Conservation (phyloP, 2,113 vertebrate species). For the Anarrhichthys ocellatus region DNA sequence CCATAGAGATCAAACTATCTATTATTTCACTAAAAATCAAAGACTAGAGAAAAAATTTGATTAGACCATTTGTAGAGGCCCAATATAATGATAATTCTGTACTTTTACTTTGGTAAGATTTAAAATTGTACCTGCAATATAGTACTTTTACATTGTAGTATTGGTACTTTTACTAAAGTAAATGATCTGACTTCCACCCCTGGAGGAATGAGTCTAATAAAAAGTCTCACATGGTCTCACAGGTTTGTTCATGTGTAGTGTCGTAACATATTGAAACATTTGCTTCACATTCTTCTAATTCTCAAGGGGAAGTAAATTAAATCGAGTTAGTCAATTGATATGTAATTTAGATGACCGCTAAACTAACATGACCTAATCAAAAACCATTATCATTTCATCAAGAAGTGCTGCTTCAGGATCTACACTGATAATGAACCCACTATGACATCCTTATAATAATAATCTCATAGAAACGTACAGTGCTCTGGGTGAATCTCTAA, state of each 20-base stretch:
- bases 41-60: neutral
- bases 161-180: neutral
- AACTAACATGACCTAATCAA: neutral
- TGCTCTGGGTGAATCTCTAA: neutral
- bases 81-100: neutral
- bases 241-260: neutral
- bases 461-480: neutral
- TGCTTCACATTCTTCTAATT: constrained; percentile 18
- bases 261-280: neutral
- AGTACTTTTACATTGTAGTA: neutral
- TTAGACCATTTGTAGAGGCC: neutral
- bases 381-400: neutral
- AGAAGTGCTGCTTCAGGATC: neutral
- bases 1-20: neutral
- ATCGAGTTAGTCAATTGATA: no score
- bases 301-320: neutral
- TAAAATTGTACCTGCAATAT: neutral
- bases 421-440: neutral
- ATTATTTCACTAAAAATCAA: neutral
- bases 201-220: neutral
- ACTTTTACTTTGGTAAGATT: neutral
- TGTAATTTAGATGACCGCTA: neutral
- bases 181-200: neutral
- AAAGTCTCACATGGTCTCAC: no score
- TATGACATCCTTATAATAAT: neutral